phyloP scores from a whole-genome alignment of 2,797 vertebrate species.

The Ibycter americanus region DNA sequence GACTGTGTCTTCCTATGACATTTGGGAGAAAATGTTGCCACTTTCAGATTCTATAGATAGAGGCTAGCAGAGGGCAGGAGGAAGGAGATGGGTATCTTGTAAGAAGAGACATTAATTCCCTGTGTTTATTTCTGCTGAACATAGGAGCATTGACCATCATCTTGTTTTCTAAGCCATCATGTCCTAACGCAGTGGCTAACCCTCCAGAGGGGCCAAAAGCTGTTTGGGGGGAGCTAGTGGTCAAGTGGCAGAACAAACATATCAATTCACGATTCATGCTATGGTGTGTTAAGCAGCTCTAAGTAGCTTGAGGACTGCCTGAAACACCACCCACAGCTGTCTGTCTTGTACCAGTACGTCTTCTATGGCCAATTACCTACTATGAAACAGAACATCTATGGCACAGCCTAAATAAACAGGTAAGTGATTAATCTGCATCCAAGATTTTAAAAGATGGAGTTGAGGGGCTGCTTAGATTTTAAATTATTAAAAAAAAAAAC shows the following conservation, averaged over 20 bases:
- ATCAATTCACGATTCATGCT: background rate
- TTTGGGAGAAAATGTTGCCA: background rate
- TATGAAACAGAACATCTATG: background rate
- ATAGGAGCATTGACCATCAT: background rate
- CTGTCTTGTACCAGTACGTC: constrained; percentile 21
- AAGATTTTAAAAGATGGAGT: background rate
- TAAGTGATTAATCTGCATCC: background rate
- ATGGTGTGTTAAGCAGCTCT: background rate
- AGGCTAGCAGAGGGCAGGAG: background rate
- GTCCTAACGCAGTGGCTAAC: no score
- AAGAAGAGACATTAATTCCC: background rate
- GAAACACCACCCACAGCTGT: background rate
- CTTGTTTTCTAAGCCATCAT: background rate
- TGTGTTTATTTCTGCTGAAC: background rate
- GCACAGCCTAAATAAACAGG: background rate
- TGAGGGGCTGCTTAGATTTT: background rate
- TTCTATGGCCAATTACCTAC: background rate
- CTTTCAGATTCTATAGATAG: background rate
- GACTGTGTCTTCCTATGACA: background rate
- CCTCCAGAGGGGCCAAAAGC: background rate
- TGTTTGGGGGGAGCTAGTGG: background rate
- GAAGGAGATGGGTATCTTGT: background rate
- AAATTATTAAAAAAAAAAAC: background rate
- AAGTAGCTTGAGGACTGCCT: background rate
- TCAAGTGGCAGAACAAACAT: constrained; percentile 2